These are phyloP conservation scores for Poecilia velifera DNA, from an alignment of 2,797 vertebrate genomes.

Conservation along the genomic window DNA sequence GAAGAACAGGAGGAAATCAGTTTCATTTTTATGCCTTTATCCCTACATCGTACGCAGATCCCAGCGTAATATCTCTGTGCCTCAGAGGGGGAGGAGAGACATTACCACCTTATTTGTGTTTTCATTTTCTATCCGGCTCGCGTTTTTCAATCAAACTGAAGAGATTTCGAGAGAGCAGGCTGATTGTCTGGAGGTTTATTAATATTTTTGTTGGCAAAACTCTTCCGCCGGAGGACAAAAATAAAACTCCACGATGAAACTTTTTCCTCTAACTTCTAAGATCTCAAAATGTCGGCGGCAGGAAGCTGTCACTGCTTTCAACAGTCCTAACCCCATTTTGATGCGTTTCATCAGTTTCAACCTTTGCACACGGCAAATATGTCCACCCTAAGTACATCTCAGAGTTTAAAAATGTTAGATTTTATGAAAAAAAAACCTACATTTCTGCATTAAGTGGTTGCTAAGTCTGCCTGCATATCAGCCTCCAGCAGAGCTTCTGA, in stretches of 20 bases:
- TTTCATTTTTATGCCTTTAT: constrained; percentile 53
- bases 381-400: not conserved
- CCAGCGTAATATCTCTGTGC: constrained; percentile 43
- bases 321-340: not conserved
- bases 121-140: not conserved
- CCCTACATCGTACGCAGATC: constrained; percentile 36
- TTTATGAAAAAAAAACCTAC: no score
- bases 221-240: not conserved
- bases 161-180: constrained; percentile 7
- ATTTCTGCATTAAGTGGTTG: not conserved
- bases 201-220: not conserved
- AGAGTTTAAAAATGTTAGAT: not conserved
- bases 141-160: constrained; percentile 4
- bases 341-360: not conserved
- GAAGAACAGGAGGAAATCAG: constrained; percentile 54
- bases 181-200: constrained; percentile 1
- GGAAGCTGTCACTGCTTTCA: not conserved
- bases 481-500: not conserved
- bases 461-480: not conserved
- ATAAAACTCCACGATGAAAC: not conserved
- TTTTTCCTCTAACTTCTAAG: not conserved
- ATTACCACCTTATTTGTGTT: constrained; percentile 24
- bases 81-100: constrained; percentile 9
- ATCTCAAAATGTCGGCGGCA: not conserved
- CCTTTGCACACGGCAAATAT: not conserved